Base-by-base conservation (phyloP, 2,113 vertebrate species). In the Columbina picui region DNA sequence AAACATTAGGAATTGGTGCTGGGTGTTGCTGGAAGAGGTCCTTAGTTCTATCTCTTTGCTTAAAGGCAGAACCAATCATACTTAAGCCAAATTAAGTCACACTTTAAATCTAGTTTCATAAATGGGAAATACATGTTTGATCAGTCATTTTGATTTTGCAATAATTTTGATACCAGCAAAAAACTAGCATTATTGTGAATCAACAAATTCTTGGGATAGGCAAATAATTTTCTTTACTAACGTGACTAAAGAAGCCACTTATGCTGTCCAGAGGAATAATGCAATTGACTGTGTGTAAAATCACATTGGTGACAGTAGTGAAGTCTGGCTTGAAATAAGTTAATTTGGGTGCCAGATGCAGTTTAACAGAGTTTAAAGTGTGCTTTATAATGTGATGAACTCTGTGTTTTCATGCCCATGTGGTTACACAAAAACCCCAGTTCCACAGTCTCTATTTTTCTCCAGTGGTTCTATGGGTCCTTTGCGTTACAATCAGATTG, bases 211-310 rank as follows among this genome's bases (percentile, higher is more conserved):
- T 68, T 64, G 17, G 9, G 32, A 61, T 7, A 69, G 25, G 36
- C n/a, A 91, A 79, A 73, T 30, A 34, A 82, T 80, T 69, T 81
- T 61, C 19, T 80, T 81, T 23, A 32, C 4, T 78, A 26, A 22
- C 0, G 0, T 39, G 36, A 69, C 52, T 56, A 29, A 78, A 90
- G 38, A 70, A 63, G 27, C 4, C 3, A 4, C 8, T 63, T 73
- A 49, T 53, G 16, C 4, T 57, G 27, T 65, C 26, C 25, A 14
- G 12, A 32, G 49, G 53, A 94, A 39, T 84, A 80, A 74, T 34
- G 21, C 16, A 76, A 20, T 4, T 88, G 53, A 53, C n/a, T 49
- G 12, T 64, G 41, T 68, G 17, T 45, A 85, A 76, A 84, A 89
- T 39, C 45, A 34, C 26, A 45, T 2, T 7, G 19, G 21, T 52